Evolutionary conservation across 1,140 invertebrate genomes (phyloP).

Genomic region (Harlomillsia oculata): DNA sequence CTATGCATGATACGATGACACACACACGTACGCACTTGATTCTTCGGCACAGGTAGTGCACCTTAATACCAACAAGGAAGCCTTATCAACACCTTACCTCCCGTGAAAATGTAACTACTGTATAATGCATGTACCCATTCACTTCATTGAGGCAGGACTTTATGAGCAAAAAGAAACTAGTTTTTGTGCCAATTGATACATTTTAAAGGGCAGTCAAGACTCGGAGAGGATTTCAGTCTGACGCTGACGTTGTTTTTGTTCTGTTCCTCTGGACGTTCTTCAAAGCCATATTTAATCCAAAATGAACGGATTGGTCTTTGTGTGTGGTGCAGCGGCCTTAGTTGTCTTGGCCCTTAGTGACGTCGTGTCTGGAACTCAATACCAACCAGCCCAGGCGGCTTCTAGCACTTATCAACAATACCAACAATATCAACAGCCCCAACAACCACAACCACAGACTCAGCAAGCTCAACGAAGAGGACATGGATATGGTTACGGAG

Average conservation of each 20-base stretch:
- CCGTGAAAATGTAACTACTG: too few relatives aligned
- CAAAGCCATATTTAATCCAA: not conserved
- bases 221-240: constrained; percentile 4
- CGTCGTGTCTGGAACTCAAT: not conserved
- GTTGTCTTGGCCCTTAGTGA: not conserved
- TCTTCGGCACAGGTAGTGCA: too few relatives aligned
- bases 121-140: too few relatives aligned
- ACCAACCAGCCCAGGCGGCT: not conserved
- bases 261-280: not conserved
- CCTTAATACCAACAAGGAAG: too few relatives aligned
- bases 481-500: not conserved
- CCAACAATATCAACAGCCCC: not conserved
- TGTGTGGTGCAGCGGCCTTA: not conserved
- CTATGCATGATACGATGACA: too few relatives aligned
- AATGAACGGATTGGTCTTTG: not conserved
- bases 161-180: not conserved
- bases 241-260: not conserved
- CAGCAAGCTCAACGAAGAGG: not conserved
- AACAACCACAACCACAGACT: not conserved
- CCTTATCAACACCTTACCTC: too few relatives aligned
- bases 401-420: not conserved
- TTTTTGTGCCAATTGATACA: not conserved
- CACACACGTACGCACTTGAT: too few relatives aligned
- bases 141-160: constrained; percentile 5
- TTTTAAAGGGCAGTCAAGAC: not conserved